These are phyloP conservation scores for Chunga burmeisteri DNA, from an alignment of 2,113 vertebrate genomes.

Conservation along the genomic window DNA sequence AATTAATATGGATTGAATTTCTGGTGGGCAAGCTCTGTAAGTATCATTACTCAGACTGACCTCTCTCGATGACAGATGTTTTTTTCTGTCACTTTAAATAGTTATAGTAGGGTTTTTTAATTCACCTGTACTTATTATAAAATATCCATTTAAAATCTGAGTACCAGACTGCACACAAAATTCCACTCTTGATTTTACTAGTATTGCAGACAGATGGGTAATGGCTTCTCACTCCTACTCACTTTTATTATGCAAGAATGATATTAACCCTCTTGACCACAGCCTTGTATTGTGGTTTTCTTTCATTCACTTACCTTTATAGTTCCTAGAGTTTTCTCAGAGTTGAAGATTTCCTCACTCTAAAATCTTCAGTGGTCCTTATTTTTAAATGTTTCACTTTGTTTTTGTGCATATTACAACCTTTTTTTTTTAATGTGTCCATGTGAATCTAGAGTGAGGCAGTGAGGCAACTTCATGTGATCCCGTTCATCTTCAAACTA, in stretches of 20 bases:
- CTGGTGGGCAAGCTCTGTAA: not conserved
- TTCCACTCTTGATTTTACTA: not conserved
- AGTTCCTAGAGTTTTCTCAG: not conserved
- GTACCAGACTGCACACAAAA: not conserved
- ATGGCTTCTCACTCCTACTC: not conserved
- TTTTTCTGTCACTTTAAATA: not conserved
- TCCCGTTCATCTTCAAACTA: not conserved
- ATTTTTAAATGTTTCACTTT: not conserved
- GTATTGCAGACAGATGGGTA: not conserved
- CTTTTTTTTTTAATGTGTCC: no score
- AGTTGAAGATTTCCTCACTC: not conserved
- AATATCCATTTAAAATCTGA: not conserved
- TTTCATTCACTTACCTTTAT: not conserved
- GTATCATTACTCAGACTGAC: not conserved
- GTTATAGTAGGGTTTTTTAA: not conserved
- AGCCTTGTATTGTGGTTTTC: not conserved
- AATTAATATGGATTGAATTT: not conserved
- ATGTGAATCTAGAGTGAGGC: accelerated
- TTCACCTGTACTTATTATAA: not conserved
- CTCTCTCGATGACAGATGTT: not conserved
- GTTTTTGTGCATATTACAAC: not conserved
- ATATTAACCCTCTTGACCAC: not conserved
- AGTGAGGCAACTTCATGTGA: not conserved
- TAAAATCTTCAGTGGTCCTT: not conserved
- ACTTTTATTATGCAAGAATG: not conserved